Percentiles rank a stretch among this genome's conserved stretches.
These are phyloP conservation scores for Centropus unirufus DNA, from an alignment of 2,113 vertebrate species.

Conservation along the genomic window DNA sequence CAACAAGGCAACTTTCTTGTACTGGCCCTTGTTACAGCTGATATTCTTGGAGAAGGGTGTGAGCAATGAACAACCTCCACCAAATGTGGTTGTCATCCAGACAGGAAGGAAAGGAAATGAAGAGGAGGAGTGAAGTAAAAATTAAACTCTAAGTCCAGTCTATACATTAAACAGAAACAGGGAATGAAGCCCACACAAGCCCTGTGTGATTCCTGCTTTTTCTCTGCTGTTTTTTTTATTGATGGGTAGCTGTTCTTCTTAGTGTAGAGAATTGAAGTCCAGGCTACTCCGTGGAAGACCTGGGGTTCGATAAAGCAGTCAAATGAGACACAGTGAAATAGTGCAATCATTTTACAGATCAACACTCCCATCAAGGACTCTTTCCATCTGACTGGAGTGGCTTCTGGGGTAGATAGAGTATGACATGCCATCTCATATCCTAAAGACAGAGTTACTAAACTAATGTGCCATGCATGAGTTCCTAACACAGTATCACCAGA, in stretches of 20 bases:
- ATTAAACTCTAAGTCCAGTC: not conserved
- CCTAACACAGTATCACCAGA: not conserved
- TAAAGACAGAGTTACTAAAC: not conserved
- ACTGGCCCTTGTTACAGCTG: not conserved
- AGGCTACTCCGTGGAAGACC: not conserved
- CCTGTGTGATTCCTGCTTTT: not conserved
- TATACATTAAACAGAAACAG: not conserved
- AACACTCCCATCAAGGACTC: not conserved
- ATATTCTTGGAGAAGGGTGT: rapidly evolving
- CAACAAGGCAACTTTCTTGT: rapidly evolving
- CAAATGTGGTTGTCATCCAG: not conserved
- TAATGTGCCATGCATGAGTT: not conserved
- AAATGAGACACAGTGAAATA: not conserved
- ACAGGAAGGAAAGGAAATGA: not conserved
- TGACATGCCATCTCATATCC: not conserved
- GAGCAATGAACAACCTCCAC: not conserved
- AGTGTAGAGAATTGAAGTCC: not conserved
- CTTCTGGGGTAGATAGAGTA: not conserved
- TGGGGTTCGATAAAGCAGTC: not conserved
- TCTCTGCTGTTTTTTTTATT: not conserved
- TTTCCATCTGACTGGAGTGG: not conserved
- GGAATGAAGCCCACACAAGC: not conserved
- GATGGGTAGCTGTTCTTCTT: not conserved
- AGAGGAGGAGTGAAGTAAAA: not conserved
- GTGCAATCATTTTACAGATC: not conserved